Evolutionary conservation across 30 jellyfish, hydroid and myxozoan genomes (phyloP), one percentile per base, ranked within the genome.

Genomic region (Sanderia malayensis): DNA sequence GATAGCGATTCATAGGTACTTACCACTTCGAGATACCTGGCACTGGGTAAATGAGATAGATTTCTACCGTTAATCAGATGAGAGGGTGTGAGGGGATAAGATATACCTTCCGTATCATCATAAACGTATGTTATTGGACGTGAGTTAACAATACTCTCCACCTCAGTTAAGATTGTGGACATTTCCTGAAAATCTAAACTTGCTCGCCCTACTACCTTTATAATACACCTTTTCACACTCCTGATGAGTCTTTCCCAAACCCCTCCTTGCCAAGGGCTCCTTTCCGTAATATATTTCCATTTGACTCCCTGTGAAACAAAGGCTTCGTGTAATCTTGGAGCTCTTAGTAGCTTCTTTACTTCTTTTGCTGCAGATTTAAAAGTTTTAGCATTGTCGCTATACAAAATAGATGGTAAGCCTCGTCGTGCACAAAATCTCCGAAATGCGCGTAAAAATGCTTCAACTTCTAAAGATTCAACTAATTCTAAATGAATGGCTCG

Each of bases 1-100:
- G 89, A 64, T 23, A 78, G 27, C 22, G 62, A 11, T 62, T 64
- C 89, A 55, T 78, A 55, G 8, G 67, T 49, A 24, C 66, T 63
- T 20, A 78, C 27, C 2, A 49, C 23, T 19, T 49, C 64, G 2
- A 3, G 6, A 49, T 49, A 18, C 27, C 64, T 49, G 18, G 8
- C 24, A 31, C 32, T 52, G n/a, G 80, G 86, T 31, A 61, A 46
- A 27, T 70, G 86, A n/a, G 73, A 22, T 19, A 79, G 45, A 59
- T 80, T 80, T 69, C 93, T 80, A 18, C 93, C 85, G 65, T 80
- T 33, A 2, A 80, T 33, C 4, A 80, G 80, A 68, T 55, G 84
- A 4, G 93, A 80, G 0, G 93, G 84, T 22, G 84, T 79, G 1
- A 80, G 52, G 46, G 85, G 85, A 57, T 69, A 80, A 23, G 73